These are phyloP conservation scores for Drosophila prostipennis DNA, from an alignment of 2,888 invertebrate species.

Conservation along the genomic window DNA sequence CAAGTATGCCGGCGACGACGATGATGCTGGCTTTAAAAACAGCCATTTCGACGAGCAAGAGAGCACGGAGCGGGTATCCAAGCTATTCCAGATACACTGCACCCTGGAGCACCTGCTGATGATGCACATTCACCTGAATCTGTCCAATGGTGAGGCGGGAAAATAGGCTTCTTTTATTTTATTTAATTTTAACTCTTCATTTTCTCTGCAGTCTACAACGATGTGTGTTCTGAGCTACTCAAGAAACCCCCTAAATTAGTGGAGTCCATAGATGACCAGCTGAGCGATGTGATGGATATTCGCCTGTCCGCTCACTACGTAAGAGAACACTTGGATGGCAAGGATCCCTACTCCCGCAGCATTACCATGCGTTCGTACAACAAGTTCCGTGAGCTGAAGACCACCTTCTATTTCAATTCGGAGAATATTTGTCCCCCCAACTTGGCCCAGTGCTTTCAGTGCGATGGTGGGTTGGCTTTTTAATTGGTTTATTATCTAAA, in stretches of 20 bases:
- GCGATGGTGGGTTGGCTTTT: constrained; percentile 66
- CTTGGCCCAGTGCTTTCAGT: constrained; percentile 72
- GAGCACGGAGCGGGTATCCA: constrained; percentile 73
- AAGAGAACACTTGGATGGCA: constrained; percentile 78
- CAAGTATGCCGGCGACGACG: constrained; percentile 58
- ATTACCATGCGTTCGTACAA: constrained; percentile 80
- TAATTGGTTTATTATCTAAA: no score
- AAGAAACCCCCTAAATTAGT: constrained; percentile 66
- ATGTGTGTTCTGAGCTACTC: constrained; percentile 80
- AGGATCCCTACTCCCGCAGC: constrained; percentile 80
- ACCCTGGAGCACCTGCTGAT: constrained; percentile 82
- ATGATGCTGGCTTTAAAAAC: constrained; percentile 80
- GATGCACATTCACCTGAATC: constrained; percentile 82
- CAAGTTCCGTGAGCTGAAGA: constrained; percentile 75
- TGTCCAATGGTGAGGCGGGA: constrained; percentile 81
- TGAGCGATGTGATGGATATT: constrained; percentile 80
- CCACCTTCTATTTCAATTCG: constrained; percentile 80
- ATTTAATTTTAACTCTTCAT: background rate
- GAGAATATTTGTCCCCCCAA: constrained; percentile 82
- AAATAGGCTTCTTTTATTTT: no score
- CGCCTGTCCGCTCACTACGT: constrained; percentile 77
- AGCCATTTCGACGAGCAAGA: constrained; percentile 80
- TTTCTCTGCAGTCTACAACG: constrained; percentile 68
- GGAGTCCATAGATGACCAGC: constrained; percentile 72
- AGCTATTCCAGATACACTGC: constrained; percentile 82